phyloP scores from a whole-genome alignment of 2,113 vertebrate genomes.

The Notothenia rossii region DNA sequence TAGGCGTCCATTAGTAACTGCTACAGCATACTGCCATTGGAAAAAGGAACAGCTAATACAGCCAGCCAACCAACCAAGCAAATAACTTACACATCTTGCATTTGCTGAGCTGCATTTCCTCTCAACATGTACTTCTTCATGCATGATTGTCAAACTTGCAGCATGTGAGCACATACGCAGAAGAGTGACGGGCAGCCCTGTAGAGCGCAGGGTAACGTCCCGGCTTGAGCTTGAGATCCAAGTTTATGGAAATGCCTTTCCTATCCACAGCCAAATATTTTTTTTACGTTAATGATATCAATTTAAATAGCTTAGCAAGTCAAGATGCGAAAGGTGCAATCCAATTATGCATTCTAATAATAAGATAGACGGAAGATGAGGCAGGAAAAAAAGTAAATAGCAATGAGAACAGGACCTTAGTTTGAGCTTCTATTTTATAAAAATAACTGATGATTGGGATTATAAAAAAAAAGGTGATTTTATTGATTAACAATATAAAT shows the following conservation, averaged over 20 bases:
- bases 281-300: slow-evolving; percentile 81
- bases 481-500: not conserved
- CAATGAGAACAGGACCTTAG: slow-evolving; percentile 28
- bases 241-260: slow-evolving; percentile 44
- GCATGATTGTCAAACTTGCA: slow-evolving; percentile 1
- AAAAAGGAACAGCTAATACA: slow-evolving; percentile 35
- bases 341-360: slow-evolving; percentile 65
- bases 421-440: slow-evolving; percentile 54
- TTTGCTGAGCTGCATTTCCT: slow-evolving; percentile 6
- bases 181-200: not conserved
- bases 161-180: not conserved
- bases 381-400: slow-evolving; percentile 28
- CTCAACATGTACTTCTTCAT: slow-evolving; percentile 1
- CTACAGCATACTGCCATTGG: slow-evolving; percentile 46
- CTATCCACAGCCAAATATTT: slow-evolving; percentile 47
- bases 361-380: slow-evolving; percentile 49
- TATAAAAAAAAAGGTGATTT: slow-evolving; percentile 3
- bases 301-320: slow-evolving; percentile 81
- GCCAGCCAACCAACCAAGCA: slow-evolving; percentile 38
- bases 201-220: not conserved
- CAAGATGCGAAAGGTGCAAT: slow-evolving; percentile 76
- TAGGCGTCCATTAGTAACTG: slow-evolving; percentile 64
- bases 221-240: not conserved
- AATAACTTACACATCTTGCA: slow-evolving; percentile 22
- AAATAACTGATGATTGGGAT: slow-evolving; percentile 4